Evolutionary conservation across 2,113 vertebrate genomes (phyloP).

Genomic region (Arvicanthis niloticus): DNA sequence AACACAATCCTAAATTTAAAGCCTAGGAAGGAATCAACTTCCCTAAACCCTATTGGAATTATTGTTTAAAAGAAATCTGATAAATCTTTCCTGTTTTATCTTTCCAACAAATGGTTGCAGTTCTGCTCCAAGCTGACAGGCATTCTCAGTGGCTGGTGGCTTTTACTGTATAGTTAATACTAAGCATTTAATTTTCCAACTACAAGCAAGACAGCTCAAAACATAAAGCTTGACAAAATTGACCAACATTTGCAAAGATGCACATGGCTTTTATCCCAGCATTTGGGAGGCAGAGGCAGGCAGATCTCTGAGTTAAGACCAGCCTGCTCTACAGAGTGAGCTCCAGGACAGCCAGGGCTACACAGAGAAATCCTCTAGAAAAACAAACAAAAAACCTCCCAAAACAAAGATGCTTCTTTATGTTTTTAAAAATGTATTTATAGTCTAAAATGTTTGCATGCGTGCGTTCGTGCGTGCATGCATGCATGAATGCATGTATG

Average conservation of each 20-base stretch:
- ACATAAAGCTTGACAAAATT: conserved; percentile 38
- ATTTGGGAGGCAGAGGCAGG: too few relatives aligned
- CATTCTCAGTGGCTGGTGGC: conserved; percentile 1
- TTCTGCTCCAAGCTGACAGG: background rate
- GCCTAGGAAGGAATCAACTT: background rate
- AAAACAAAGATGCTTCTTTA: background rate
- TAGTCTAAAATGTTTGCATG: background rate
- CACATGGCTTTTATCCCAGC: too few relatives aligned
- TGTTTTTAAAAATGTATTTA: background rate
- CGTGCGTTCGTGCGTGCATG: background rate
- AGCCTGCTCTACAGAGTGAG: too few relatives aligned
- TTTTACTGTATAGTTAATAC: background rate
- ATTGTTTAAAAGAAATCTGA: background rate
- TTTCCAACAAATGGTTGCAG: background rate
- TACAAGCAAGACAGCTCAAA: background rate
- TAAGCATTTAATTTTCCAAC: conserved; percentile 19
- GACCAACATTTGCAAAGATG: background rate
- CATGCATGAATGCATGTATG: too few relatives aligned
- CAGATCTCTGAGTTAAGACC: too few relatives aligned
- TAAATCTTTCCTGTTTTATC: background rate
- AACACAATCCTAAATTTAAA: background rate
- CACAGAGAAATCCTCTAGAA: too few relatives aligned
- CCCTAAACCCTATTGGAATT: background rate
- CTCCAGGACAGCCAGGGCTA: too few relatives aligned
- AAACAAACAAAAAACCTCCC: too few relatives aligned